Percentiles rank a stretch among this genome's conserved stretches.
phyloP scores from a whole-genome alignment of 2,797 vertebrate species.

The Syngnathus rostellatus region DNA sequence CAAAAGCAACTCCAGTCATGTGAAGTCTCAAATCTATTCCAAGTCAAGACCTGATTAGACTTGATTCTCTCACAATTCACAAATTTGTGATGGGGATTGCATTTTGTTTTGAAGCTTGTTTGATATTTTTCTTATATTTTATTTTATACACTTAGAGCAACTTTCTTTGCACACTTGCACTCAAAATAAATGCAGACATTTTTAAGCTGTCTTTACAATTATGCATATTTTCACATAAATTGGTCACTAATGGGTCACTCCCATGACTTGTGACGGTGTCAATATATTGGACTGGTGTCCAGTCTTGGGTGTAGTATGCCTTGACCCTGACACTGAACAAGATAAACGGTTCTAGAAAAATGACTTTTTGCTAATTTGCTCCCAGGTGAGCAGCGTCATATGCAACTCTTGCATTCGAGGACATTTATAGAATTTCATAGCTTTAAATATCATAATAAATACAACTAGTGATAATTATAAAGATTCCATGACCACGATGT shows the following conservation, averaged over 20 bases:
- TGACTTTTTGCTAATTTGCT: background rate
- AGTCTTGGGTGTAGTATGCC: too few relatives aligned
- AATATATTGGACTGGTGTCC: too few relatives aligned
- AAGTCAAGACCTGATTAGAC: background rate
- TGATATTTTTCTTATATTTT: background rate
- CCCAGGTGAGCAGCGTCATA: background rate
- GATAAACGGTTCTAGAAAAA: background rate
- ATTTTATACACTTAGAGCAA: too few relatives aligned
- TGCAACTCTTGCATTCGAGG: background rate
- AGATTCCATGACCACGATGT: background rate
- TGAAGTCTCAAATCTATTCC: conserved; percentile 8
- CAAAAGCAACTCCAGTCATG: background rate
- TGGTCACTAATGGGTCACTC: background rate
- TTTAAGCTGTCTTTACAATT: background rate
- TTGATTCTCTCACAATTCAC: background rate
- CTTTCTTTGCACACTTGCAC: background rate
- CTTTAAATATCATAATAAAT: background rate
- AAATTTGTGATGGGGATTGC: background rate
- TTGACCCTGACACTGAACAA: background rate
- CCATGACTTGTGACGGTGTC: background rate
- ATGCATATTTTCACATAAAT: background rate
- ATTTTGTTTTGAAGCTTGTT: background rate
- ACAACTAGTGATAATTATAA: background rate
- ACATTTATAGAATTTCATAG: background rate
- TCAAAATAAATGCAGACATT: background rate